A percentile compares a stretch with the other conserved stretches of the same genome.
These are phyloP conservation scores for Bicyclus anynana DNA, from an alignment of 1,140 invertebrate genomes.

Conservation along the genomic window DNA sequence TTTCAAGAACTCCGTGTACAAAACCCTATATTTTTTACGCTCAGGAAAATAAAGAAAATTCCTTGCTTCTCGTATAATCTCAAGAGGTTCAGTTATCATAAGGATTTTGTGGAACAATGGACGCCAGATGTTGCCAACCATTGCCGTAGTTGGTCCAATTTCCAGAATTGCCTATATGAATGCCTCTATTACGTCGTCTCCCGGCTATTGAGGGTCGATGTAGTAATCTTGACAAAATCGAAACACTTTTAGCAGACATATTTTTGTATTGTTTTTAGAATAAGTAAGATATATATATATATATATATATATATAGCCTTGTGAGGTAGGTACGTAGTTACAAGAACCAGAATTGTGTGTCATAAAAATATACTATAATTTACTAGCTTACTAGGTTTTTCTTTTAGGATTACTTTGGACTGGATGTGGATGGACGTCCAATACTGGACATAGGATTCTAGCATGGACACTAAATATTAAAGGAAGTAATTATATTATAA, in stretches of 20 bases:
- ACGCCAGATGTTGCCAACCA: slow-evolving; percentile 21
- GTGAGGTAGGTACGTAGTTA: no score
- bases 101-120: slow-evolving; percentile 17
- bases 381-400: no score
- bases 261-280: neutral
- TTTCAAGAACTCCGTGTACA: no score
- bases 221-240: slow-evolving; percentile 7
- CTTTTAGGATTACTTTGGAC: no score
- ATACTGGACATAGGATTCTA: no score
- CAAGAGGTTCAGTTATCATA: slow-evolving; percentile 6
- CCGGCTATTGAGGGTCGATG: slow-evolving; percentile 4
- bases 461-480: no score
- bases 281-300: no score
- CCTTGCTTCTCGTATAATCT: neutral
- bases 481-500: no score
- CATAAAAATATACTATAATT: no score
- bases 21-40: neutral
- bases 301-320: no score
- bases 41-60: neutral
- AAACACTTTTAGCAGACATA: slow-evolving; percentile 4
- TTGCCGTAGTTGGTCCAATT: slow-evolving; percentile 10
- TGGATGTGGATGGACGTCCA: no score
- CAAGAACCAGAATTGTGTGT: no score
- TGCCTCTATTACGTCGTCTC: slow-evolving; percentile 5
- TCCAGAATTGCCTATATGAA: slow-evolving; percentile 14